Conservation (phyloP, 1,140 invertebrate genomes). For the Philotrypesis tridentata region DNA sequence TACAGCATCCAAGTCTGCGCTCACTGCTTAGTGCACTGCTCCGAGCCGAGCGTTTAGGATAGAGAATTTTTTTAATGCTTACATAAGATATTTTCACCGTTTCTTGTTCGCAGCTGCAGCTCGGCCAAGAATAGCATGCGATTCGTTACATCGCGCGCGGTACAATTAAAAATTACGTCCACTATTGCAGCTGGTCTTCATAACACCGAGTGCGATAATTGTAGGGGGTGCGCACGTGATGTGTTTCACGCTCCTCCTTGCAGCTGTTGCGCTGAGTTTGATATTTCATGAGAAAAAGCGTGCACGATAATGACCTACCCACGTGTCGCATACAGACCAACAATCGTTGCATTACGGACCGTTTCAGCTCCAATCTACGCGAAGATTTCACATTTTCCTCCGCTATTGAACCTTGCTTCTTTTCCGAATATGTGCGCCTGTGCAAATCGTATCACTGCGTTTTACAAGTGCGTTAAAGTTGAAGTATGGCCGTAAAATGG, state of each 20-base stretch:
- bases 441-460: too few relatives aligned
- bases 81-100: not conserved
- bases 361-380: not conserved
- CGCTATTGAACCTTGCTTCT: constrained; percentile 8
- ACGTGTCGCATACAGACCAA: not conserved
- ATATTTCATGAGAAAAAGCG: constrained; percentile 38
- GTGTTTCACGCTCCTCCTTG: constrained; percentile 17
- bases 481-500: too few relatives aligned
- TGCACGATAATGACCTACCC: not conserved
- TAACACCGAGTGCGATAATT: not conserved
- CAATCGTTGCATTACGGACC: constrained; percentile 24
- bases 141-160: too few relatives aligned
- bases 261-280: constrained; percentile 3
- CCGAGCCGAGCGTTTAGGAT: too few relatives aligned
- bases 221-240: not conserved
- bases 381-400: constrained; percentile 23
- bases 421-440: not conserved
- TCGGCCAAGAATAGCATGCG: not conserved
- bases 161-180: constrained; percentile 8
- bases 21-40: too few relatives aligned
- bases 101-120: not conserved
- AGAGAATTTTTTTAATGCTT: not conserved
- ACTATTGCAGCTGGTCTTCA: not conserved
- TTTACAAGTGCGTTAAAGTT: too few relatives aligned
- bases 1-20: too few relatives aligned